These are phyloP conservation scores for Augochlorella aurata DNA, from an alignment of 2,888 invertebrate species.

Conservation along the genomic window DNA sequence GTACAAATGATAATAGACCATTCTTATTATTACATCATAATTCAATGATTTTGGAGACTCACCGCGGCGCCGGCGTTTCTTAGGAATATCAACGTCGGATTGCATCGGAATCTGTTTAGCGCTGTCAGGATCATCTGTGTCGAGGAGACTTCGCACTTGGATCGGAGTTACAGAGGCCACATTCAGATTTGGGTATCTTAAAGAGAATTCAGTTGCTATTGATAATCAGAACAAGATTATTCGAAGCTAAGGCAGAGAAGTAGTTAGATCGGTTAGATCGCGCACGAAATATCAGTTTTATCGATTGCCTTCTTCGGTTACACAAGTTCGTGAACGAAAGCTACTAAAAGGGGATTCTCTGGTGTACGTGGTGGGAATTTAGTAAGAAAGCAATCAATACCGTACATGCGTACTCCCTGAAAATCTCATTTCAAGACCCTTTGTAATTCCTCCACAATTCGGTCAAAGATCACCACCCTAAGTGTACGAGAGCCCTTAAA, in stretches of 20 bases:
- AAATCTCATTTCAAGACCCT: not conserved
- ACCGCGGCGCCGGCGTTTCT: conserved; percentile 87
- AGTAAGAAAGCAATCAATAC: not conserved
- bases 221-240: conserved; percentile 13
- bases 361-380: not conserved
- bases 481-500: not conserved
- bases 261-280: not conserved
- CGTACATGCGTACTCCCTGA: not conserved
- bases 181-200: conserved; percentile 90
- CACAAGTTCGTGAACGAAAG: not conserved
- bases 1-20: not conserved
- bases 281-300: not conserved
- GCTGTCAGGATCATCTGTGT: conserved; percentile 87
- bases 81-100: conserved; percentile 84
- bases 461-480: not conserved
- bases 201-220: conserved; percentile 27
- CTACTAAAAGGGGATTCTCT: not conserved
- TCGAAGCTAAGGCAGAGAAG: not conserved
- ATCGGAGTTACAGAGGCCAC: conserved; percentile 88
- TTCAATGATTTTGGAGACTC: conserved; percentile 24
- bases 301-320: not conserved
- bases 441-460: not conserved
- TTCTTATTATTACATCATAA: not conserved
- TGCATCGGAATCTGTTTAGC: conserved; percentile 84
- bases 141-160: conserved; percentile 88